Base-by-base conservation (phyloP, 2,113 vertebrate genomes). In the Ornithorhynchus anatinus region DNA sequence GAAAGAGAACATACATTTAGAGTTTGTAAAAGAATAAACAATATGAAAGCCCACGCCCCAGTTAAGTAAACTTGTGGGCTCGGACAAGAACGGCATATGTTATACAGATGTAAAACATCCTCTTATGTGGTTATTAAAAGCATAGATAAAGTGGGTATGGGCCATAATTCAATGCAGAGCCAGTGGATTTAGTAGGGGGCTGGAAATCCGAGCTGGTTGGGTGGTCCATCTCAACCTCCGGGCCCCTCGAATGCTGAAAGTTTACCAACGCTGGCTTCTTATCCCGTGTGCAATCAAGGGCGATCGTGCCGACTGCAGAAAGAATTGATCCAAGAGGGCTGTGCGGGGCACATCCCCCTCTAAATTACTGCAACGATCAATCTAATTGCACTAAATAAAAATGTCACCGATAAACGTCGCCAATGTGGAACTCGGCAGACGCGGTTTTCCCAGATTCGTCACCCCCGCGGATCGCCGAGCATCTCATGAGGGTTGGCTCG, bases 81-180 rank as follows among this genome's bases (percentile, higher is more conserved):
- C 0, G 20, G 27, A 51, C 77, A 63, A 69, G 63, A 77, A 68
- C 72, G 47, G 81, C 87, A 87, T n/a, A n/a, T 78, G 72, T 86
- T 71, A 52, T 54, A 43, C 31, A 8, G 50, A 32, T 10, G 13
- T 7, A 16, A 27, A 51, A 14, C 11, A 8, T 7, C 48, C 43
- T 88, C 86, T 91, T 59, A 84, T 88, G 82, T 88, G 85, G 86
- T 85, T 88, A 57, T 84, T 82, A 86, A 78, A 87, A 92, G 88
- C 77, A 52, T 76, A 83, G 84, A 86, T 79, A 88, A 22, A 87
- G 88, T 31, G 22, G 85, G 76, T 75, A 59, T 69, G 42, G 72
- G 79, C 71, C 36, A 61, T 25, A 40, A 5, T 85, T 86, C 65
- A 60, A 60, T 85, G 78, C 75, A 87, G 86, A 82, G 82, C 78